Evolutionary conservation across 2,113 vertebrate species (phyloP), one percentile per base, ranked within the genome.

Genomic region (Stegastes partitus): DNA sequence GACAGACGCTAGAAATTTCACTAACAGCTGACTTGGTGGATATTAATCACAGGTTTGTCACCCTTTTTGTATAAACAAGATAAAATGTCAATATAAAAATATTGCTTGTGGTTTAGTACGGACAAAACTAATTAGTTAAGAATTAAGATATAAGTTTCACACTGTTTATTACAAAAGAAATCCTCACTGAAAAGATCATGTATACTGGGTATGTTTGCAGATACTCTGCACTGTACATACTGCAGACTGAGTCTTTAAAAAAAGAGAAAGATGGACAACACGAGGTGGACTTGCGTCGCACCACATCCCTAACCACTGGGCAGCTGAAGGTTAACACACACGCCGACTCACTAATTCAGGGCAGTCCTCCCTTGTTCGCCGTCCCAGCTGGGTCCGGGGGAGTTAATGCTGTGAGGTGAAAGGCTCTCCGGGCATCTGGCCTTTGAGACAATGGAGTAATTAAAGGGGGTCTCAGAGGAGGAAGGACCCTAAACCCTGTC

Each of bases 381-480:
- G 42, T 28, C 88, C 90, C 90, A 90, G 92, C 85, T 89, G 88
- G 90, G 85, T 79, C 49, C 93, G 57, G 1, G 89, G 87, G 63
- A 74, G 81, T 44, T 49, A 62, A 70, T 51, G 70, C 68, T 47
- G 49, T 18, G 54, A 79, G 64, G 67, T 69, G 74, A 82, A 81
- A 69, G 75, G 42, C 59, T 68, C 69, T 59, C 9, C 68, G 51
- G 79, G 86, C 34, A 10, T 93, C 54, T 85, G 88, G 87, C 64
- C 88, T 84, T 70, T 89, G 86, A 87, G 94, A 93, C 91, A 93
- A 91, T 82, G 71, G 65, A 90, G 84, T 94, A 94, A 93, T 81
- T 68, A 92, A 72, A 87, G 79, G 92, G 90, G 92, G 83, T 87
- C 87, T 87, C 88, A 47, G 50, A 72, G 67, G 39, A 75, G 23